These are phyloP conservation scores for Hyposoter dolosus DNA, from an alignment of 2,888 invertebrate species.

Conservation along the genomic window DNA sequence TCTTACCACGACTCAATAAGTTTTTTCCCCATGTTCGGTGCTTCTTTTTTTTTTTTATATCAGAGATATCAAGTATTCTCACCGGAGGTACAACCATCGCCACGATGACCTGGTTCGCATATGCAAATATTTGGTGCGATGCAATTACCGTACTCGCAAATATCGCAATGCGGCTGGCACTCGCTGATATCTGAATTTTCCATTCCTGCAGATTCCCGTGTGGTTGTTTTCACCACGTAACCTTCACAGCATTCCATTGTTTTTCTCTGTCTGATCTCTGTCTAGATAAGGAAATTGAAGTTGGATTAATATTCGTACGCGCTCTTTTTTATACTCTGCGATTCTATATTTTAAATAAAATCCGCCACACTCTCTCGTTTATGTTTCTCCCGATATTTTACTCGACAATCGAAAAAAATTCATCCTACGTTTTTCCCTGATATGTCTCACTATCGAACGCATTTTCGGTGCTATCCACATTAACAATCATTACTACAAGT, in stretches of 20 bases:
- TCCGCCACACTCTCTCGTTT: neutral
- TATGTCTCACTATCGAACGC: neutral
- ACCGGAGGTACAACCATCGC: constrained; percentile 88
- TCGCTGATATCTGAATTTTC: constrained; percentile 73
- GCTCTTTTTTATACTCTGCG: neutral
- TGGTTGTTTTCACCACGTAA: constrained; percentile 85
- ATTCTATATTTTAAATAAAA: neutral
- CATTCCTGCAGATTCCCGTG: constrained; percentile 31
- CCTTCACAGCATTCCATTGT: constrained; percentile 92
- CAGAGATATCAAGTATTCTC: constrained; percentile 70
- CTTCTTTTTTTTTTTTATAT: neutral
- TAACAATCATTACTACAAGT: neutral
- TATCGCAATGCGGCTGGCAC: constrained; percentile 84
- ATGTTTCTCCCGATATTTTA: neutral
- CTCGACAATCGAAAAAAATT: neutral
- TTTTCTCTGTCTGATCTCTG: constrained; percentile 88
- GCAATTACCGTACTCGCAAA: constrained; percentile 87
- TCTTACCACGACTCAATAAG: neutral
- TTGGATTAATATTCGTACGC: neutral
- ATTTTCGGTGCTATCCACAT: neutral
- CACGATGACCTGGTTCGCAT: constrained; percentile 89
- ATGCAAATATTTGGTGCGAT: constrained; percentile 86
- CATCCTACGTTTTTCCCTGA: neutral
- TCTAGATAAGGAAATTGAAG: constrained; percentile 84
- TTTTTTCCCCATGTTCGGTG: neutral